Conservation (phyloP, 2,797 vertebrate genomes). For the Ptychadena robeensis region DNA sequence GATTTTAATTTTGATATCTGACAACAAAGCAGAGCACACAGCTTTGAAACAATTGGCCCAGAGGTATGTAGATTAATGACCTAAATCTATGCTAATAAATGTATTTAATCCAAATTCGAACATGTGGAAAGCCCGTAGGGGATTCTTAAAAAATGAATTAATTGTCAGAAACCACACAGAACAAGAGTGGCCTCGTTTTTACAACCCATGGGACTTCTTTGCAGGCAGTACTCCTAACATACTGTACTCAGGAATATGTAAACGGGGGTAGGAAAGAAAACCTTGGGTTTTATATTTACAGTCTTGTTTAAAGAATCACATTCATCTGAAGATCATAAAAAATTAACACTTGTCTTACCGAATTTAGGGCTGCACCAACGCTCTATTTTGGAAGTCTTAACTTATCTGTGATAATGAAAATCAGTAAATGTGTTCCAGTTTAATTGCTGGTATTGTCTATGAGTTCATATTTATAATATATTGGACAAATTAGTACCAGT, state of each 20-base stretch:
- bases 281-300: neutral
- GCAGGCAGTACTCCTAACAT: constrained; percentile 18
- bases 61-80: constrained; percentile 57
- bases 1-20: constrained; percentile 16
- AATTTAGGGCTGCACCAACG: neutral
- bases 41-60: constrained; percentile 8
- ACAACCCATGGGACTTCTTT: constrained; percentile 39
- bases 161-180: constrained; percentile 52
- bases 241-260: neutral
- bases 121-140: constrained; percentile 44
- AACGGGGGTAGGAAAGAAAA: neutral
- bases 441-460: too few species aligned
- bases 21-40: neutral
- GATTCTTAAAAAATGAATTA: constrained; percentile 54
- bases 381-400: neutral
- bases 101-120: constrained; percentile 58
- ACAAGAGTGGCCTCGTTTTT: constrained; percentile 54
- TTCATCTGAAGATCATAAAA: constrained; percentile 23
- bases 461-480: too few species aligned
- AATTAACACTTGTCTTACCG: constrained; percentile 12
- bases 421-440: neutral
- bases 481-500: too few species aligned
- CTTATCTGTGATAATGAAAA: neutral
- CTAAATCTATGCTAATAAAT: constrained; percentile 59
- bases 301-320: neutral